Evolutionary conservation across 92 coral and sea anemone species (phyloP).

Genomic region (Paramuricea clavata): DNA sequence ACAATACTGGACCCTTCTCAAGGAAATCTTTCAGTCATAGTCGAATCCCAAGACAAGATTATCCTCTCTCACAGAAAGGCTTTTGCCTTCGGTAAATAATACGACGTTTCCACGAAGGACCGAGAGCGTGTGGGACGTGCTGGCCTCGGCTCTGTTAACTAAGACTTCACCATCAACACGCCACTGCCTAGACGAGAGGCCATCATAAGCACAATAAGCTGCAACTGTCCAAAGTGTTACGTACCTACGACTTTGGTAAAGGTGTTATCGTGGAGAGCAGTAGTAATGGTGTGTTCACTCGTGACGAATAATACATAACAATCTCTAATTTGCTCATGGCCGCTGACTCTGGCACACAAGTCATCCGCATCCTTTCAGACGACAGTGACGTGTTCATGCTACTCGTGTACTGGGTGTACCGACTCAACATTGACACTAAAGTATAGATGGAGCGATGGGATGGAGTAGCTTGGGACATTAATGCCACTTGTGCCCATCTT

Average conservation of each 20-base stretch:
- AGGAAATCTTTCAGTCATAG: neutral
- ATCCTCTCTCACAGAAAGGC: neutral
- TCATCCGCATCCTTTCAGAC: slow-evolving; percentile 37
- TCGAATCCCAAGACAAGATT: neutral
- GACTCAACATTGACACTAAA: slow-evolving; percentile 17
- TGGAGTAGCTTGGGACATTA: slow-evolving; percentile 2
- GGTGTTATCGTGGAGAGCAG: neutral
- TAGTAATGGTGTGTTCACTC: neutral
- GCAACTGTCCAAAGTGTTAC: neutral
- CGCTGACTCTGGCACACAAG: neutral
- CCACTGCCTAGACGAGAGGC: slow-evolving; percentile 19
- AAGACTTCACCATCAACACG: neutral
- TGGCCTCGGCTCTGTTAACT: neutral
- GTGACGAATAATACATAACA: slow-evolving; percentile 28
- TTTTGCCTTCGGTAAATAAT: neutral
- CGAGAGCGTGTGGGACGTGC: slow-evolving; percentile 37
- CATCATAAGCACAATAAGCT: slow-evolving; percentile 33
- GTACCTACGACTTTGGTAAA: neutral
- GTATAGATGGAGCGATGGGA: slow-evolving; percentile 31
- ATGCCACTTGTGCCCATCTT: slow-evolving; percentile 32
- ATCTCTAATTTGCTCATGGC: slow-evolving; percentile 12
- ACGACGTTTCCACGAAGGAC: slow-evolving; percentile 8
- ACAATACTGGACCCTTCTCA: slow-evolving; percentile 7
- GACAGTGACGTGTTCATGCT: slow-evolving; percentile 29
- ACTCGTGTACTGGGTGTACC: slow-evolving; percentile 6